Conservation (phyloP, 1,140 invertebrate genomes). For the Drusus annulatus region DNA sequence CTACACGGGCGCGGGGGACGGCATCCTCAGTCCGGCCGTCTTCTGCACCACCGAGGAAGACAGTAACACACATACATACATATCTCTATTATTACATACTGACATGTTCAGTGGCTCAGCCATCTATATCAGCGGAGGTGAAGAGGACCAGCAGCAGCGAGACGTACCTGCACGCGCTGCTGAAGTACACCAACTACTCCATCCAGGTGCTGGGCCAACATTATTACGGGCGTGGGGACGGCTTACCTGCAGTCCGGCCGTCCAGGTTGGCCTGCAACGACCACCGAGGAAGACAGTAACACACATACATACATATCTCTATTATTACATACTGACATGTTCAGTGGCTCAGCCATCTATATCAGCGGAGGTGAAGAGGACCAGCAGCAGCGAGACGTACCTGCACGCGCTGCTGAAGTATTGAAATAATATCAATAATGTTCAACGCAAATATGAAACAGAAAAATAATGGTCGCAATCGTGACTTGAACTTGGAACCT, state of each 20-base stretch:
- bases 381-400: constrained; percentile 69
- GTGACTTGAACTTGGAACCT: no score
- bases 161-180: constrained; percentile 79
- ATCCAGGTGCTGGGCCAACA: constrained; percentile 87
- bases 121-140: no score
- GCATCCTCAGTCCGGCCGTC: constrained; percentile 79
- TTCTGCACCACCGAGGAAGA: constrained; percentile 86
- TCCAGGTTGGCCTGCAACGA: no score
- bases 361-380: no score
- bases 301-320: not conserved
- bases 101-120: no score
- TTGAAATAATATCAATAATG: no score
- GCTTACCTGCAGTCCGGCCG: constrained; percentile 79
- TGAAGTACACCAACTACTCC: constrained; percentile 85
- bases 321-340: not conserved
- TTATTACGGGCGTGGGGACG: constrained; percentile 86
- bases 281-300: constrained; percentile 82
- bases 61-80: constrained; percentile 64
- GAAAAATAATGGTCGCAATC: no score
- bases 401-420: constrained; percentile 80
- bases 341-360: no score
- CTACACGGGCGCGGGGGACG: constrained; percentile 85
- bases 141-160: constrained; percentile 57
- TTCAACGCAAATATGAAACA: no score
- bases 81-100: not conserved